Conservation (phyloP, 2,113 vertebrate species). For the Lagopus leucura region DNA sequence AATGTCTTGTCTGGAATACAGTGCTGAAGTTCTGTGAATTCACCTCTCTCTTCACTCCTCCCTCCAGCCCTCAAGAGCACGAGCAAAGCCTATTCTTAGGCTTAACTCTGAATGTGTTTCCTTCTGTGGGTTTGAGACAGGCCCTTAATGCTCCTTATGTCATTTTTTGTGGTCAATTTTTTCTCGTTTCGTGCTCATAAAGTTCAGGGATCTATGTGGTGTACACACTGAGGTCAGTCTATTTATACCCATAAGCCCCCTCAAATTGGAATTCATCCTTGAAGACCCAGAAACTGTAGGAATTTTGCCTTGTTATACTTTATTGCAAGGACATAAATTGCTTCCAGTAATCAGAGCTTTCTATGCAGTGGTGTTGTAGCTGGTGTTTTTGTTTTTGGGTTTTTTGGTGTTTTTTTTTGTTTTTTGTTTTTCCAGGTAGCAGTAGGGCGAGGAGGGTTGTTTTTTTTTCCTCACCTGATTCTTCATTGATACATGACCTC, state of each 20-base stretch:
- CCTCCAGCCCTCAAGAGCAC: background rate
- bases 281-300: background rate
- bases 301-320: background rate
- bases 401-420: no score
- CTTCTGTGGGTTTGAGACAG: slow-evolving; percentile 9
- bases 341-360: background rate
- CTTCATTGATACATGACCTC: rapidly evolving
- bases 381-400: no score
- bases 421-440: rapidly evolving
- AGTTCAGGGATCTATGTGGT: background rate
- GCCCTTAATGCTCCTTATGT: background rate
- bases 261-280: slow-evolving; percentile 12
- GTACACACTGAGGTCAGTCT: background rate
- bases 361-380: background rate
- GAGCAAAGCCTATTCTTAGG: background rate
- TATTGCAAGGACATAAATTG: background rate
- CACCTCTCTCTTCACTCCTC: background rate
- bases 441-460: background rate
- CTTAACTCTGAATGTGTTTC: background rate
- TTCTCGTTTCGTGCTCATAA: background rate
- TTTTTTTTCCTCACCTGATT: background rate
- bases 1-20: background rate
- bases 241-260: background rate
- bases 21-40: background rate
- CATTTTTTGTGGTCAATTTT: background rate